Evolutionary conservation across 2,797 vertebrate species (phyloP).

Genomic region (Triplophysa yarkandensis): DNA sequence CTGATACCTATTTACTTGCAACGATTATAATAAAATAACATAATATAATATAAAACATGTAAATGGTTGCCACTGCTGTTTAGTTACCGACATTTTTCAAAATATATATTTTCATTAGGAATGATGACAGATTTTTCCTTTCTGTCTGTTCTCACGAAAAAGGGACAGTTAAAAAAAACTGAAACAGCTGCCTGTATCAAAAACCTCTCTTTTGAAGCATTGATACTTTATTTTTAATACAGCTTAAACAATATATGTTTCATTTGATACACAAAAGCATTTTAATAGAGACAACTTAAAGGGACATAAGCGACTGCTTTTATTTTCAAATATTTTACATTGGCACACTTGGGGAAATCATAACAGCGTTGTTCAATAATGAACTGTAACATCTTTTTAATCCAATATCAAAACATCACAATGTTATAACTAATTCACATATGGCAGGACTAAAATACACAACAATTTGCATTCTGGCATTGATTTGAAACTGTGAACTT

Average conservation of each 20-base stretch:
- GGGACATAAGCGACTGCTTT: slow-evolving; percentile 40
- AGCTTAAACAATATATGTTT: slow-evolving; percentile 25
- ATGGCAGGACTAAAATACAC: slow-evolving; percentile 3
- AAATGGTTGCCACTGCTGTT: too few relatives aligned
- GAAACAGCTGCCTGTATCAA: background rate
- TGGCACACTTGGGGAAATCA: slow-evolving; percentile 22
- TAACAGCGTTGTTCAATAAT: slow-evolving; percentile 6
- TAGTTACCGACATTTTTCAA: too few relatives aligned
- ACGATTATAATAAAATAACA: too few relatives aligned
- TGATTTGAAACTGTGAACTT: slow-evolving; percentile 1
- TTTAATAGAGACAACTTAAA: slow-evolving; percentile 41
- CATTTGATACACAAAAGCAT: slow-evolving; percentile 24
- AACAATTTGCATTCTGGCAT: slow-evolving; percentile 13
- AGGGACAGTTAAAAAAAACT: too few relatives aligned
- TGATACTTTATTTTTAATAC: slow-evolving; percentile 24
- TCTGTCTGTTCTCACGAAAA: background rate
- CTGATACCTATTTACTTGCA: too few relatives aligned
- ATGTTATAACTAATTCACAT: background rate
- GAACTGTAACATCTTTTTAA: slow-evolving; percentile 2
- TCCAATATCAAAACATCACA: slow-evolving; percentile 9
- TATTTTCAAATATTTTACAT: slow-evolving; percentile 26
- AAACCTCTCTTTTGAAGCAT: background rate
- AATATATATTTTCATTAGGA: too few relatives aligned
- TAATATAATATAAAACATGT: too few relatives aligned
- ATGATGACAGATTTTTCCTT: too few relatives aligned